These are phyloP conservation scores for Lobophora halterata DNA, from an alignment of 2,888 invertebrate species.

Conservation along the genomic window DNA sequence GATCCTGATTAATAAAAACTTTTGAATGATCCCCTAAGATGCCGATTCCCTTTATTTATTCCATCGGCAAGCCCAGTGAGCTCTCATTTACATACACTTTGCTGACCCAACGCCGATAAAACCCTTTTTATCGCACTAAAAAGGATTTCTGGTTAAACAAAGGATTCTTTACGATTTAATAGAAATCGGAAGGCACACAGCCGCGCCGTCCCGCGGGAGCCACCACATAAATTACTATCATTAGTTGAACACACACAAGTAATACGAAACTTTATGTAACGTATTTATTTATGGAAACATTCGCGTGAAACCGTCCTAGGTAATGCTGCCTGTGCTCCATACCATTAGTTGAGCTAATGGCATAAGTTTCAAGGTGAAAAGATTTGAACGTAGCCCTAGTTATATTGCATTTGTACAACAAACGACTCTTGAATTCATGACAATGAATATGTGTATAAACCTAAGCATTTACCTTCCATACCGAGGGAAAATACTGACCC, in stretches of 20 bases:
- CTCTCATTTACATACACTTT: constrained; percentile 75
- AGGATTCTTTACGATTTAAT: constrained; percentile 56
- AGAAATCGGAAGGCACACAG: constrained; percentile 44
- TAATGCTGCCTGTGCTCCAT: too few species aligned
- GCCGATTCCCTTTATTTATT: constrained; percentile 61
- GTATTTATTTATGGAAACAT: constrained; percentile 23
- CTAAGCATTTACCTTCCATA: too few species aligned
- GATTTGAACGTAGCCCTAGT: too few species aligned
- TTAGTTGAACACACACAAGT: constrained; percentile 36
- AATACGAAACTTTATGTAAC: constrained; percentile 25
- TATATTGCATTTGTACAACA: too few species aligned
- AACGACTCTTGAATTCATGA: too few species aligned
- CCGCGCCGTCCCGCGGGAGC: constrained; percentile 33
- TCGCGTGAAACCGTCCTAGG: too few species aligned
- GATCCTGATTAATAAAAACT: constrained; percentile 11
- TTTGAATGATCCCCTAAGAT: constrained; percentile 41
- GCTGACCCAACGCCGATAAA: constrained; percentile 74
- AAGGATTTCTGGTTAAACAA: constrained; percentile 63
- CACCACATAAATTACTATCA: constrained; percentile 39
- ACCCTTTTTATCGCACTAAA: constrained; percentile 68
- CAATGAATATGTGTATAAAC: too few species aligned
- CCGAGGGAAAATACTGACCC: constrained; percentile 1
- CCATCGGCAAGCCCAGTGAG: constrained; percentile 52
- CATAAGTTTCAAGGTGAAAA: too few species aligned
- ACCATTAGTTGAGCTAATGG: too few species aligned